Conservation (phyloP, 2,797 vertebrate genomes). For the Avahi laniger region DNA sequence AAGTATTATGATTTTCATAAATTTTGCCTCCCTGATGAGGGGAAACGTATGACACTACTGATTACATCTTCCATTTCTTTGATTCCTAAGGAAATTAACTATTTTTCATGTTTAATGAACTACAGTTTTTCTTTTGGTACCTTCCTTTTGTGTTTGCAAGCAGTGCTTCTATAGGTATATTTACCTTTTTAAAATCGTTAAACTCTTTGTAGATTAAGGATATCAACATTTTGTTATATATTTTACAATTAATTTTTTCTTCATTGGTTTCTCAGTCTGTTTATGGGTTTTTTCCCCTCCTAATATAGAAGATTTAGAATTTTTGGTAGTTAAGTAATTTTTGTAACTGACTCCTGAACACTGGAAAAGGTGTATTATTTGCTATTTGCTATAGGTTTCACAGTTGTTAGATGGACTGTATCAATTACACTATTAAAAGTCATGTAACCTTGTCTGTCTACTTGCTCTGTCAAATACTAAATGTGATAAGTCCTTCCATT, state of each 20-base stretch:
- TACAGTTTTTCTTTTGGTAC: not conserved
- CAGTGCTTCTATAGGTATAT: not conserved
- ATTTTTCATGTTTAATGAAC: slow-evolving; percentile 23
- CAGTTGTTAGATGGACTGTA: not conserved
- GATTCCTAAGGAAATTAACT: slow-evolving; percentile 20
- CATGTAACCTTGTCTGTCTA: not conserved
- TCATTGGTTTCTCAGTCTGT: not conserved
- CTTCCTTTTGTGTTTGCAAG: not conserved
- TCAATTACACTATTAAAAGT: not conserved
- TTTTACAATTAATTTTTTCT: not conserved
- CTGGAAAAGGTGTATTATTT: not conserved
- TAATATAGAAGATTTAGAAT: not conserved
- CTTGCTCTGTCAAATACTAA: not conserved
- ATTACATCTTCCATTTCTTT: slow-evolving; percentile 18
- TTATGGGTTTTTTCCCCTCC: not conserved
- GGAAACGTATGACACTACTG: not conserved
- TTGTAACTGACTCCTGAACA: not conserved
- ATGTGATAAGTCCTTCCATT: not conserved
- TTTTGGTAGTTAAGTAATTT: not conserved
- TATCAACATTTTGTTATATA: not conserved
- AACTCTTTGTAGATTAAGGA: not conserved
- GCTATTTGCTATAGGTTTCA: not conserved
- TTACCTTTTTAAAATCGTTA: not conserved
- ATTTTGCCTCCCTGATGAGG: not conserved
- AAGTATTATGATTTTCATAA: not conserved